A percentile compares a stretch with the other conserved stretches of the same genome.
These are phyloP conservation scores for Dione juno DNA, from an alignment of 2,888 invertebrate species.

Conservation along the genomic window DNA sequence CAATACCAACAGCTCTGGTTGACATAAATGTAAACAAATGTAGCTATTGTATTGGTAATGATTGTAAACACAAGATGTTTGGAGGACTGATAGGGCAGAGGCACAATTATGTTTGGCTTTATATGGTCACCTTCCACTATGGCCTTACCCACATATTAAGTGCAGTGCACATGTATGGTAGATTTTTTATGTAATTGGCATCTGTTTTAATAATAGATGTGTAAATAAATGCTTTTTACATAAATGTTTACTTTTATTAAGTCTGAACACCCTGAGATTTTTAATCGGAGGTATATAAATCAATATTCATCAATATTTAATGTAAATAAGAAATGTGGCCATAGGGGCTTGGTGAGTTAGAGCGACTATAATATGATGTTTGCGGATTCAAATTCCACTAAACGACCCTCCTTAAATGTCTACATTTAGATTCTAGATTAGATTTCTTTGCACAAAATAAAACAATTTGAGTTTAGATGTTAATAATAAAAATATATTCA, in stretches of 20 bases:
- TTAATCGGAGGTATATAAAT: too few species aligned
- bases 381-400: too few species aligned
- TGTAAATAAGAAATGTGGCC: background rate
- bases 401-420: too few species aligned
- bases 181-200: background rate
- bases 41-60: conserved; percentile 3
- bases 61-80: background rate
- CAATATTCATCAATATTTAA: too few species aligned
- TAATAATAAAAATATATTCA: too few species aligned
- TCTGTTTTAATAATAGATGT: background rate
- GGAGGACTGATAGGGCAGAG: background rate
- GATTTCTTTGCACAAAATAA: too few species aligned
- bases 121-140: conserved; percentile 1
- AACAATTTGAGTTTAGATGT: too few species aligned
- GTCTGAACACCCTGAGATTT: background rate
- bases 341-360: too few species aligned
- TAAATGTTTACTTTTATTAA: background rate
- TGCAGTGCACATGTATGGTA: conserved; percentile 7
- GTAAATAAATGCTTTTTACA: background rate
- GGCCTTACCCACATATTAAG: background rate
- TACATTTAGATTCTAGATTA: too few species aligned
- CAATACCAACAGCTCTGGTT: background rate
- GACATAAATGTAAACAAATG: background rate
- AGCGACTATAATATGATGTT: too few species aligned
- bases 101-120: conserved; percentile 7